A percentile compares a stretch with the other conserved stretches of the same genome.
These are phyloP conservation scores for Gouania willdenowi DNA, from an alignment of 2,797 vertebrate genomes.

Conservation along the genomic window DNA sequence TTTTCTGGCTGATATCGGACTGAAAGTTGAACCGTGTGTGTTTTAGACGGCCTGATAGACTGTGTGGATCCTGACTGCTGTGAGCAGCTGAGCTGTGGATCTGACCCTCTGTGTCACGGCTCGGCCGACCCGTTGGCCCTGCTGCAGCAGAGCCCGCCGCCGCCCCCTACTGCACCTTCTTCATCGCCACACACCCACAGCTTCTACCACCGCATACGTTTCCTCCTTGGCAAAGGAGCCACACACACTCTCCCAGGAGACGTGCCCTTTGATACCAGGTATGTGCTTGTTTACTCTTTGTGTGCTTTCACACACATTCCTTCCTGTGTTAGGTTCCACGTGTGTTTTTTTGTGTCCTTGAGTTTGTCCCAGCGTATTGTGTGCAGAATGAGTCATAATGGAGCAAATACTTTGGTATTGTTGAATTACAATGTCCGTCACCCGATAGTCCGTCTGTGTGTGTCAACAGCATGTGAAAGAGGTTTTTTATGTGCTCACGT, in stretches of 20 bases:
- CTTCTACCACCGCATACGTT: constrained; percentile 88
- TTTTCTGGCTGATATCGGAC: too few species aligned
- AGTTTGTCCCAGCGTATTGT: background rate
- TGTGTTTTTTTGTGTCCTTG: constrained; percentile 15
- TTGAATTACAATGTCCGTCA: constrained; percentile 12
- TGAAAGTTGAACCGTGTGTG: too few species aligned
- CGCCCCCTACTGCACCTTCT: constrained; percentile 63
- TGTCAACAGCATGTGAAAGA: constrained; percentile 12
- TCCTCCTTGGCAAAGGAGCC: constrained; percentile 89
- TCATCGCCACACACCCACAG: constrained; percentile 63
- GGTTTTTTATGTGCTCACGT: constrained; percentile 6
- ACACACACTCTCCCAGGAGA: constrained; percentile 90
- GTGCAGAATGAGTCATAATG: constrained; percentile 5
- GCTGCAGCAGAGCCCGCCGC: constrained; percentile 80
- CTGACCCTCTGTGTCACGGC: constrained; percentile 88
- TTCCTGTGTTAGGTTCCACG: constrained; percentile 16
- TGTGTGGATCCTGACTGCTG: constrained; percentile 94
- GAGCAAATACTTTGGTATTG: constrained; percentile 17
- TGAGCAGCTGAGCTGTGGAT: constrained; percentile 86
- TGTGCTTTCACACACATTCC: background rate
- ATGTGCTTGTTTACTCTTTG: constrained; percentile 43
- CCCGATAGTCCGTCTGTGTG: constrained; percentile 19
- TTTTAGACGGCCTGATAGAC: constrained; percentile 84
- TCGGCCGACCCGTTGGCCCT: constrained; percentile 90
- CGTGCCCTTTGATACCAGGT: constrained; percentile 91